Percentiles rank a stretch among this genome's conserved stretches.
These are phyloP conservation scores for Pseudachorutes palmiensis DNA, from an alignment of 1,140 invertebrate genomes.

Conservation along the genomic window DNA sequence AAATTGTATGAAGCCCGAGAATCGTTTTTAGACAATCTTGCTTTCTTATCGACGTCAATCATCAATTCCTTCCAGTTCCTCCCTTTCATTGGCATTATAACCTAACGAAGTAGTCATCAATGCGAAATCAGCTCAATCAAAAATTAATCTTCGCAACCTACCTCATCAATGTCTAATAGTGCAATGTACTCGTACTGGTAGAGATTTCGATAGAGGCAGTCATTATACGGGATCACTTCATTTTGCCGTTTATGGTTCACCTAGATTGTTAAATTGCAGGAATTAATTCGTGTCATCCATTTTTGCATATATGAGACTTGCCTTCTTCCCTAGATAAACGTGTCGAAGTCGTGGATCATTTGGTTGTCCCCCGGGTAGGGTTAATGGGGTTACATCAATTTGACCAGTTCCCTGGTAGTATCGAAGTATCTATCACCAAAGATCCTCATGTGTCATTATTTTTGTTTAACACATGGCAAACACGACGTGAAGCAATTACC, in stretches of 20 bases:
- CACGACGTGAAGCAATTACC: too few relatives aligned
- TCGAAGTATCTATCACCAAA: constrained; percentile 51
- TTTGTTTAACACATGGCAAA: too few relatives aligned
- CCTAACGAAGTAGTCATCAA: constrained; percentile 12
- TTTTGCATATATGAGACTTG: neutral
- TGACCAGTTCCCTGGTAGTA: constrained; percentile 67
- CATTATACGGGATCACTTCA: constrained; percentile 93
- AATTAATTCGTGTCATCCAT: neutral
- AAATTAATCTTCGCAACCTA: neutral
- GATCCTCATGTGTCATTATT: too few relatives aligned
- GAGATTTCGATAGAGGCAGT: constrained; percentile 88
- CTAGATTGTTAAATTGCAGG: constrained; percentile 10
- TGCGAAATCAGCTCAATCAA: neutral
- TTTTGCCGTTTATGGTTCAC: constrained; percentile 84
- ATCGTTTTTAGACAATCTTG: constrained; percentile 58
- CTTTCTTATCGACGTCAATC: constrained; percentile 59
- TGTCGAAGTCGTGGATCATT: constrained; percentile 81
- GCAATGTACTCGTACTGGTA: constrained; percentile 84
- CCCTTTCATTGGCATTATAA: constrained; percentile 81
- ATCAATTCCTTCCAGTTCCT: constrained; percentile 70
- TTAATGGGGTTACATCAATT: constrained; percentile 75
- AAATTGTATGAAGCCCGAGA: constrained; percentile 80
- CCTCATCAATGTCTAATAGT: constrained; percentile 85
- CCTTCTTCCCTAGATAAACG: constrained; percentile 78
- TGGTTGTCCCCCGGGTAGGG: constrained; percentile 80